Evolutionary conservation across 2,797 vertebrate genomes (phyloP).

Genomic region (Onychomys torridus): DNA sequence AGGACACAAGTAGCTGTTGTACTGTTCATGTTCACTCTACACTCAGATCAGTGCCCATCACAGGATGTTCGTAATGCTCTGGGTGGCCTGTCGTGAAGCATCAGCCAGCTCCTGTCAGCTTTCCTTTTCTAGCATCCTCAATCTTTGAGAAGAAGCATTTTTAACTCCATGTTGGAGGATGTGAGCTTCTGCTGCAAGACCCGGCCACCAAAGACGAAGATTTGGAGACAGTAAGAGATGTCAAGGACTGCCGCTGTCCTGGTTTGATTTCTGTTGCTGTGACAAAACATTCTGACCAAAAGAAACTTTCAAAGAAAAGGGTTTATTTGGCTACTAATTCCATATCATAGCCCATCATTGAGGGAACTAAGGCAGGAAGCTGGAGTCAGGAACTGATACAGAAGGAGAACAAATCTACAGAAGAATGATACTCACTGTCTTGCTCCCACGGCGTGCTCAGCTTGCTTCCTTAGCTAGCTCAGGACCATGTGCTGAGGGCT

Average conservation of each 20-base stretch:
- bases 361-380: background rate
- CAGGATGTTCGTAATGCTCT: background rate
- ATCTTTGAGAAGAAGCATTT: background rate
- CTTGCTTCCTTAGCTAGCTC: background rate
- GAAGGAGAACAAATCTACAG: background rate
- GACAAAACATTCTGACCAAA: background rate
- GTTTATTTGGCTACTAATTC: background rate
- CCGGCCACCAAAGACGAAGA: background rate
- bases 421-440: background rate
- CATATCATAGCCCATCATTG: background rate
- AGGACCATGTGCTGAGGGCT: background rate
- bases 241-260: background rate
- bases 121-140: background rate
- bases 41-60: background rate
- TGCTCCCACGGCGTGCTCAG: background rate
- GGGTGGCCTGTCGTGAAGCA: too few relatives aligned
- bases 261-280: background rate
- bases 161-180: background rate
- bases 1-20: background rate
- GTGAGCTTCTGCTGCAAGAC: background rate
- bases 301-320: background rate
- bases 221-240: background rate
- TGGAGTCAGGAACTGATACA: background rate
- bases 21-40: too few relatives aligned
- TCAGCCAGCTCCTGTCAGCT: background rate